Percentiles rank a stretch among this genome's conserved stretches.
These are phyloP conservation scores for Heliornis fulica DNA, from an alignment of 2,113 vertebrate species.

Conservation along the genomic window DNA sequence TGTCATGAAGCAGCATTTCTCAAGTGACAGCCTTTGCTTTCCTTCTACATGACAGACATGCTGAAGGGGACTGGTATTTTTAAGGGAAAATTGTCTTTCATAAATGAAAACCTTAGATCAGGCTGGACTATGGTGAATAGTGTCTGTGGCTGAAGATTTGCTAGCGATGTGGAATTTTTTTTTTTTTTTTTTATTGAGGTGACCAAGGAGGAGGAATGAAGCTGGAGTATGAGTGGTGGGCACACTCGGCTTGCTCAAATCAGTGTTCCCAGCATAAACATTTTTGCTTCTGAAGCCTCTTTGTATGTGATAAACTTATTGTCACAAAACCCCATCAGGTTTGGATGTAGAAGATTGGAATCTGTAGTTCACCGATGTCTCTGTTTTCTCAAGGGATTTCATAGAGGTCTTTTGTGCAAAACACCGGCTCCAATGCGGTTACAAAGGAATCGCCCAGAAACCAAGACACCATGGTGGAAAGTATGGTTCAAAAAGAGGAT, in stretches of 20 bases:
- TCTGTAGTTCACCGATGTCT: not conserved
- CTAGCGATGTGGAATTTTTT: not conserved
- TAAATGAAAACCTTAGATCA: not conserved
- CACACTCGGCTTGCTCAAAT: not conserved
- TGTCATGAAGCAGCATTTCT: not conserved
- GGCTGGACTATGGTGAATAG: not conserved
- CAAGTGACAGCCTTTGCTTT: not conserved
- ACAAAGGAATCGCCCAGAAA: not conserved
- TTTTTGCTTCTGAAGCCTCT: not conserved
- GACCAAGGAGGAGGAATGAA: not conserved
- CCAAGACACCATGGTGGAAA: not conserved
- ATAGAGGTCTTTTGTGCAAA: not conserved
- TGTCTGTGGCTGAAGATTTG: not conserved
- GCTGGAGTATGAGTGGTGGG: not conserved
- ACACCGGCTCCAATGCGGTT: not conserved
- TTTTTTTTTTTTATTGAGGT: not conserved
- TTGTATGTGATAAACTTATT: not conserved
- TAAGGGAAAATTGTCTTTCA: not conserved
- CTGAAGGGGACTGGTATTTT: not conserved
- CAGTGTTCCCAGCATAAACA: not conserved
- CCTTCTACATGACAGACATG: not conserved
- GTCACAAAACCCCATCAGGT: accelerated
- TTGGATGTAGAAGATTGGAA: not conserved
- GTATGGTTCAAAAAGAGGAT: not conserved
- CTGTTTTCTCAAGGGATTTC: not conserved